Evolutionary conservation across 2,113 vertebrate species (phyloP).

Genomic region (Galemys pyrenaicus): DNA sequence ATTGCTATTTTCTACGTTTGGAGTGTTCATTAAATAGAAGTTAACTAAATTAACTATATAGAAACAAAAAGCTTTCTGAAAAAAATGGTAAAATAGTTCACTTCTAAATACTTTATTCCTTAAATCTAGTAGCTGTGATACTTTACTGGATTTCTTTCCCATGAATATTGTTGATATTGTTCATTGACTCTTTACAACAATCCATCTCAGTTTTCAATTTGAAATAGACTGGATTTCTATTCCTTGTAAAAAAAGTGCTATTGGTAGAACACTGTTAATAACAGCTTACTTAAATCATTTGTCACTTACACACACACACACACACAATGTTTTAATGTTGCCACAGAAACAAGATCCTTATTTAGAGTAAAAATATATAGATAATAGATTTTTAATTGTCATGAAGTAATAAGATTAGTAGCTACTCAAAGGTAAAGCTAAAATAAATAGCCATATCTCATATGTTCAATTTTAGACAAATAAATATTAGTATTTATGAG

Average conservation of each 20-base stretch:
- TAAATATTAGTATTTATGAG: not conserved
- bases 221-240: not conserved
- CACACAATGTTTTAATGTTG: not conserved
- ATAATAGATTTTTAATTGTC: not conserved
- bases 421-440: not conserved
- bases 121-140: not conserved
- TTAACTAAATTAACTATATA: not conserved
- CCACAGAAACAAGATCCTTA: not conserved
- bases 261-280: not conserved
- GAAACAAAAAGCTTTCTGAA: not conserved
- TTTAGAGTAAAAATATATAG: not conserved
- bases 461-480: not conserved
- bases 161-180: not conserved
- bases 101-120: not conserved
- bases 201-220: not conserved
- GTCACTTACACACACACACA: too few relatives aligned
- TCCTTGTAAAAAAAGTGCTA: not conserved
- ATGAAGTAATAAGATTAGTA: not conserved
- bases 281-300: not conserved
- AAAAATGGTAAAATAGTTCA: not conserved
- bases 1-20: not conserved
- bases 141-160: not conserved
- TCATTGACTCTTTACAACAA: not conserved
- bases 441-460: not conserved
- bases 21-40: not conserved